These are phyloP conservation scores for Clavelina lepadiformis DNA, from an alignment of 23 tunicate genomes.

Conservation along the genomic window DNA sequence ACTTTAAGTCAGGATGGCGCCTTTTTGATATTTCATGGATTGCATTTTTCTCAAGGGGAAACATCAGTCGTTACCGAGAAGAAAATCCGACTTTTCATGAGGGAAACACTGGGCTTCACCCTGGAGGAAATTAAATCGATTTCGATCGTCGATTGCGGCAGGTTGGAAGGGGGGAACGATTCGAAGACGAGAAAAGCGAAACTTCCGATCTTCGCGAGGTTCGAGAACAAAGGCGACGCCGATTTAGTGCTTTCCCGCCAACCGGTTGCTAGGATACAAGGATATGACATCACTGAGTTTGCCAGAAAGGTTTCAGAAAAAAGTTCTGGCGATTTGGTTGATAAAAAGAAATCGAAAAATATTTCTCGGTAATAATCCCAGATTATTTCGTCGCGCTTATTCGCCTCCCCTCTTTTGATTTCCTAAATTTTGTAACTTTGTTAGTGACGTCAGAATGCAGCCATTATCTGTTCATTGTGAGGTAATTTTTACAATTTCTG, in stretches of 20 bases:
- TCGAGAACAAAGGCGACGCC: constrained; percentile 13
- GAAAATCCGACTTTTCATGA: constrained; percentile 20
- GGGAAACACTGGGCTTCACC: constrained; percentile 46
- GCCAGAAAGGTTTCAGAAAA: neutral
- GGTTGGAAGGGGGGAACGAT: constrained; percentile 7
- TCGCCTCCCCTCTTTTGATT: no score
- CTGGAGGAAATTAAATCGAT: constrained; percentile 46
- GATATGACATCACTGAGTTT: constrained; percentile 24
- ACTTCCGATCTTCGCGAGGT: neutral
- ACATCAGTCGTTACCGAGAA: constrained; percentile 11
- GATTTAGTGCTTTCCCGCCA: constrained; percentile 28
- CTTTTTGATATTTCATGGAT: constrained; percentile 5
- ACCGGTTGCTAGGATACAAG: constrained; percentile 42
- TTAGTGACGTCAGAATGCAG: no score
- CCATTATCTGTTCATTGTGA: no score
- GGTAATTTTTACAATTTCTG: no score
- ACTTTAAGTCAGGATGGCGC: neutral
- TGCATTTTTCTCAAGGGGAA: constrained; percentile 4
- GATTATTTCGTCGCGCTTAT: no score
- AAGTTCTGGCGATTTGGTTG: no score
- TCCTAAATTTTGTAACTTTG: no score
- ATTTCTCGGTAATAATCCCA: no score
- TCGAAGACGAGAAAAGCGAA: neutral
- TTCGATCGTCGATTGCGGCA: constrained; percentile 8
- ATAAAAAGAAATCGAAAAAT: no score